phyloP scores from a whole-genome alignment of 2,113 vertebrate genomes.

The Eptesicus fuscus region DNA sequence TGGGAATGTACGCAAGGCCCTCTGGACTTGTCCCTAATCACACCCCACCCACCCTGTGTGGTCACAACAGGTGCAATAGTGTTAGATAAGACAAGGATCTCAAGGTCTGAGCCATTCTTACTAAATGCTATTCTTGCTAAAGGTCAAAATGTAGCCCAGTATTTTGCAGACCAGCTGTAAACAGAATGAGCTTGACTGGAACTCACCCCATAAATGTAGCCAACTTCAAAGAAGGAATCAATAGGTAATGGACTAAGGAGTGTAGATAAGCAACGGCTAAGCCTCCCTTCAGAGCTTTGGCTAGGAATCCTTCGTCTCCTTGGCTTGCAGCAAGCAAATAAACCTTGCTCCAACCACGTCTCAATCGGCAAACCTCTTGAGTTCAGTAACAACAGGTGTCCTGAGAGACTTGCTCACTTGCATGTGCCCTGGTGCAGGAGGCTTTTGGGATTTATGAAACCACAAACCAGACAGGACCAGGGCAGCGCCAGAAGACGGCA shows the following conservation, averaged over 20 bases:
- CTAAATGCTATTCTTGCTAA: background rate
- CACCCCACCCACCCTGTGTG: rapidly evolving
- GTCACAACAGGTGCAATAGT: background rate
- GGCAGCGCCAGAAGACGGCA: background rate
- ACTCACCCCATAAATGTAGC: background rate
- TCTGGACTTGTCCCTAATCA: background rate
- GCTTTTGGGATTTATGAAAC: slow-evolving; percentile 55
- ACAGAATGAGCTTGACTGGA: background rate
- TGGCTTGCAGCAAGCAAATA: background rate
- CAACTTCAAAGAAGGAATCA: background rate
- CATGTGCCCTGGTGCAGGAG: slow-evolving; percentile 41
- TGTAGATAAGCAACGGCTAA: background rate
- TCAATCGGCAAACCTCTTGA: background rate
- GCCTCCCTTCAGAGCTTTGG: background rate
- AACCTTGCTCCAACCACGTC: background rate
- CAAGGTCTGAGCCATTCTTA: background rate
- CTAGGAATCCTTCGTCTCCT: background rate
- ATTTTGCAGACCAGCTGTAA: background rate
- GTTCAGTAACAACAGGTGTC: background rate
- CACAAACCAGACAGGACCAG: background rate
- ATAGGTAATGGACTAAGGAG: background rate
- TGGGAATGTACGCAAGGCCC: background rate
- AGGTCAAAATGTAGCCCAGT: background rate
- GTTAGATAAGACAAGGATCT: background rate
- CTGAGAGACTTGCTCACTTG: slow-evolving; percentile 44